phyloP scores from a whole-genome alignment of 2,113 vertebrate genomes.

The Lepus europaeus region DNA sequence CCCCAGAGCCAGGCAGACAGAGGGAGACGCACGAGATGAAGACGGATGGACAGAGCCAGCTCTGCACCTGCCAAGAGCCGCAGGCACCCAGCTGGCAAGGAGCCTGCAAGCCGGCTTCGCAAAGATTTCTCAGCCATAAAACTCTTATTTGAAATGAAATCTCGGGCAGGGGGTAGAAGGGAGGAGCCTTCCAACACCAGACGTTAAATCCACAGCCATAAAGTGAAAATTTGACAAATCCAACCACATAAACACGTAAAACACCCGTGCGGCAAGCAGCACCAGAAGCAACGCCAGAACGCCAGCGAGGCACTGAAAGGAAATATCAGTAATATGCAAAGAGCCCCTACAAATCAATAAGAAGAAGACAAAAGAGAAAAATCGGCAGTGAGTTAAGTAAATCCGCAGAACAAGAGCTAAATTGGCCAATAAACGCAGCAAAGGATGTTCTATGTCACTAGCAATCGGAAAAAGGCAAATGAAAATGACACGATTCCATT shows the following conservation, averaged over 20 bases:
- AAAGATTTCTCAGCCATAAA: slow-evolving; percentile 71
- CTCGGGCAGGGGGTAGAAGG: neutral
- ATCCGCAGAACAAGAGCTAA: slow-evolving; percentile 64
- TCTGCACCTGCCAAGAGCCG: slow-evolving; percentile 38
- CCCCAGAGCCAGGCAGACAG: neutral
- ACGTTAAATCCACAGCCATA: slow-evolving; percentile 68
- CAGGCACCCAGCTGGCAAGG: slow-evolving; percentile 1
- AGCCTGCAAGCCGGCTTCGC: slow-evolving; percentile 27
- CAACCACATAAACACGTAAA: slow-evolving; percentile 44
- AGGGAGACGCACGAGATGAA: neutral
- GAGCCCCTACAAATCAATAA: slow-evolving; percentile 81
- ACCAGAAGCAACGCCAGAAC: slow-evolving; percentile 60
- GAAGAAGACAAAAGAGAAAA: slow-evolving; percentile 70
- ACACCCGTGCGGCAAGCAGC: slow-evolving; percentile 62
- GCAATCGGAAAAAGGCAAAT: slow-evolving; percentile 67
- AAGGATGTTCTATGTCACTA: slow-evolving; percentile 71
- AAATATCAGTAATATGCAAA: slow-evolving; percentile 78
- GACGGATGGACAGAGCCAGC: neutral
- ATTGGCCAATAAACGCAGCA: slow-evolving; percentile 65
- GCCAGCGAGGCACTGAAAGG: slow-evolving; percentile 31
- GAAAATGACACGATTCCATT: slow-evolving; percentile 51
- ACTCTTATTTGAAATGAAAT: slow-evolving; percentile 73
- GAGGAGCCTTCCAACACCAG: slow-evolving; percentile 60
- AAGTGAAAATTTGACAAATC: slow-evolving; percentile 65
- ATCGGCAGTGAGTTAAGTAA: slow-evolving; percentile 66